A percentile compares a stretch with the other conserved stretches of the same genome.
Conservation (phyloP, 2,797 vertebrate species). For the Euphonia xanthogaster region DNA sequence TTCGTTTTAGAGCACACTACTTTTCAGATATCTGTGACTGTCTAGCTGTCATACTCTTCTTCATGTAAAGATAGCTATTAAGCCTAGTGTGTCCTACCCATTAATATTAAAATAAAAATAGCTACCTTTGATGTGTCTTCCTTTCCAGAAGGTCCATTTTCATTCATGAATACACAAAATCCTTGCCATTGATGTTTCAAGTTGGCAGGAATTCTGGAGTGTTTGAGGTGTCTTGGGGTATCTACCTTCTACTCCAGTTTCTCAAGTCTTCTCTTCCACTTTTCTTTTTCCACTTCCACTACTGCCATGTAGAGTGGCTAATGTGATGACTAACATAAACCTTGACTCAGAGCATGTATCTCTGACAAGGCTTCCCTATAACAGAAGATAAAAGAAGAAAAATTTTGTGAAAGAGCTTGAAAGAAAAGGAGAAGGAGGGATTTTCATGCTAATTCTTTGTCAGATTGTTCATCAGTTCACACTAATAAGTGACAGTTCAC, state of each 20-base stretch:
- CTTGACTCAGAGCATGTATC: not conserved
- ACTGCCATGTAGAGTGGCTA: not conserved
- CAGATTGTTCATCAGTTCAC: not conserved
- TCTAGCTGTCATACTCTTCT: not conserved
- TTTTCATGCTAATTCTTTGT: not conserved
- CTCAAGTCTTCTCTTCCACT: not conserved
- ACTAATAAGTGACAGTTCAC: not conserved
- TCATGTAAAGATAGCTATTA: not conserved
- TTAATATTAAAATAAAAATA: slow-evolving; percentile 19
- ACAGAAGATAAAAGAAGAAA: not conserved
- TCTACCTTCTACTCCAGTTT: slow-evolving; percentile 12
- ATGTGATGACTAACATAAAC: not conserved
- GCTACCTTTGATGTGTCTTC: not conserved
- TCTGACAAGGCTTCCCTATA: not conserved
- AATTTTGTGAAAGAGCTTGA: not conserved
- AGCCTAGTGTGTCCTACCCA: not conserved
- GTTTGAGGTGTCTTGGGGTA: not conserved
- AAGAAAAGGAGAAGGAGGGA: not conserved
- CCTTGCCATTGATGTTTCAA: not conserved
- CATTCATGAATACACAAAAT: not conserved
- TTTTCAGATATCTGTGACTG: not conserved
- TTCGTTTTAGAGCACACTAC: not conserved
- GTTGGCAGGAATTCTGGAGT: not conserved
- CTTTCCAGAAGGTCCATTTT: slow-evolving; percentile 16
- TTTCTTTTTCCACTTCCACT: not conserved